Percentiles rank a stretch among this genome's conserved stretches.
Evolutionary conservation across 2,888 invertebrate genomes (phyloP).

Genomic region (Kryphioiulus occultus): DNA sequence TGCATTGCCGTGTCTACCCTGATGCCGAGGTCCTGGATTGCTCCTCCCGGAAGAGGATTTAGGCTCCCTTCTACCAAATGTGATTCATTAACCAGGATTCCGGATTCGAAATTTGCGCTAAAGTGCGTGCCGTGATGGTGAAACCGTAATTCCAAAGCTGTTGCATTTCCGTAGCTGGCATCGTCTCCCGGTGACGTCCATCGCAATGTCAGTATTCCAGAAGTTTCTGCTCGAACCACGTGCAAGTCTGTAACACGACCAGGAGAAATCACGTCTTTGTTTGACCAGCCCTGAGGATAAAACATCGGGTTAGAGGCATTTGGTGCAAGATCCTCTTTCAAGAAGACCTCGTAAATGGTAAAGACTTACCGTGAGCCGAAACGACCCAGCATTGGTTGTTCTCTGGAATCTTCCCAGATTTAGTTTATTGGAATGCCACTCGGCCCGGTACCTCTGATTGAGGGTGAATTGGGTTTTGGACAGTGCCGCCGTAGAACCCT

Average conservation of each 20-base stretch:
- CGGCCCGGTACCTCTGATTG: neutral
- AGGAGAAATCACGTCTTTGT: constrained; percentile 56
- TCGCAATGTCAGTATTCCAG: constrained; percentile 52
- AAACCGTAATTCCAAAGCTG: neutral
- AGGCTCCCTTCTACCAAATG: neutral
- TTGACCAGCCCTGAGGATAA: constrained; percentile 49
- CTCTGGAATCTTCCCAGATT: constrained; percentile 54
- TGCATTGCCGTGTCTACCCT: neutral
- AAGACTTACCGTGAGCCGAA: constrained; percentile 52
- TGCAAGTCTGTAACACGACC: constrained; percentile 55
- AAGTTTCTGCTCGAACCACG: neutral
- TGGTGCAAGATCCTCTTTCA: neutral
- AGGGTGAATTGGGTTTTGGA: constrained; percentile 41
- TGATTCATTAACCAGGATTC: neutral
- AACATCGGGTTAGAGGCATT: neutral
- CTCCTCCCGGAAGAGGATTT: constrained; percentile 33
- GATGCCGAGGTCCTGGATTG: neutral
- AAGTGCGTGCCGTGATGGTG: neutral
- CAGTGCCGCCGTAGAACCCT: constrained; percentile 31
- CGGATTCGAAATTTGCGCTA: neutral
- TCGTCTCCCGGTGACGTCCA: constrained; percentile 58
- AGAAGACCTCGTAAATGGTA: neutral
- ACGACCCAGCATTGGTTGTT: constrained; percentile 56
- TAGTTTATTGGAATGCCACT: neutral
- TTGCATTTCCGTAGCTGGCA: constrained; percentile 46